Base-by-base conservation (phyloP, 2,113 vertebrate species). In the Scomber japonicus region DNA sequence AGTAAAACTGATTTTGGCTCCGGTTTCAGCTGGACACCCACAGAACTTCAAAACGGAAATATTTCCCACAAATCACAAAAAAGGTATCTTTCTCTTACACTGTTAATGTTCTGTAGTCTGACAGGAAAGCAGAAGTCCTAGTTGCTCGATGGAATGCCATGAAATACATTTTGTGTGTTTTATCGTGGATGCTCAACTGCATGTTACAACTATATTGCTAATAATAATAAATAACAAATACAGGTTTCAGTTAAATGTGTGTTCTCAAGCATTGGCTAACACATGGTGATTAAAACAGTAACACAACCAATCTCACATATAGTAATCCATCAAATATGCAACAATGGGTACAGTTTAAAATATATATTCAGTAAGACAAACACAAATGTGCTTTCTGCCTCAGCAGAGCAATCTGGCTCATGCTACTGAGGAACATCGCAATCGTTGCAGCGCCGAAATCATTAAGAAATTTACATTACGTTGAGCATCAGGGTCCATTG, bases 31-130 rank as follows among this genome's bases (percentile, higher is more conserved):
- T 89, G 95, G 95, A 95, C 95, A 95, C 78, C 95, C 95, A 85
- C 95, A 96, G 94, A 95, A 95, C 95, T 95, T 96, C 94, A 96
- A 96, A 94, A 95, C 95, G 72, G 95, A 96, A 95, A 96, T 96
- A 88, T 96, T 96, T 88, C 94, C 95, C 81, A 90, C 94, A 86
- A 96, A 95, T 95, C 94, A 92, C 94, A 96, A 96, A 94, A 96
- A 96, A 96, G 95, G 95, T 96, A 94, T 90, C 85, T 87, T 86
- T 77, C 86, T 84, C 82, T 89, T 80, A 62, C 81, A 64, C 16
- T 71, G 78, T 61, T 44, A 21, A 57, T 17, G 3, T 49, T 77
- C 73, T 49, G 45, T 54, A n/a, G 46, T 67, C 15, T 48, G 11
- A 24, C n/a, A 53, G 21, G 19, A 53, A 54, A 45, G 51, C 21